These are phyloP conservation scores for Steatornis caripensis DNA, from an alignment of 2,113 vertebrate genomes.

Conservation along the genomic window DNA sequence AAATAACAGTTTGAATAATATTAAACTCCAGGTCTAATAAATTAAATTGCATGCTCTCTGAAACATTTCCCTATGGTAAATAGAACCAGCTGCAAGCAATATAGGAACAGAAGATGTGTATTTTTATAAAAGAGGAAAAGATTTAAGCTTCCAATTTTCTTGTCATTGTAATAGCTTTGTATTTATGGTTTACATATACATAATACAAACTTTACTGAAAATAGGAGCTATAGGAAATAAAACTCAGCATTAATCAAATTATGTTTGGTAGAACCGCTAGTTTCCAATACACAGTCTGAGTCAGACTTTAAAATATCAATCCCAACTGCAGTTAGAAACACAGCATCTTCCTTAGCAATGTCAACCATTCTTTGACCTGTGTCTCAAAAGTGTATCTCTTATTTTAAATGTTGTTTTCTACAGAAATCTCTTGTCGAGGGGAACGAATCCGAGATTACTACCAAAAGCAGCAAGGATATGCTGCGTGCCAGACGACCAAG, in stretches of 20 bases:
- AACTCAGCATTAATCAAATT: constrained; percentile 26
- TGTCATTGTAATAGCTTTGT: constrained; percentile 66
- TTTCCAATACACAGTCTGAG: neutral
- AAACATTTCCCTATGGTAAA: constrained; percentile 72
- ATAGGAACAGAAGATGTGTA: constrained; percentile 63
- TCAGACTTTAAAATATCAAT: neutral
- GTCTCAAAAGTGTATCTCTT: neutral
- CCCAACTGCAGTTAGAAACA: neutral
- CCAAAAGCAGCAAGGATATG: constrained; percentile 98
- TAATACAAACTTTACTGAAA: constrained; percentile 25
- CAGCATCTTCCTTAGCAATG: neutral
- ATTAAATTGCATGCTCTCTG: constrained; percentile 72
- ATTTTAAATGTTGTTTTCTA: neutral
- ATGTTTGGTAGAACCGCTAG: neutral
- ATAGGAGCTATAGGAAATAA: constrained; percentile 24
- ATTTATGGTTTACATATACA: constrained; percentile 60
- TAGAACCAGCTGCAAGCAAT: constrained; percentile 72
- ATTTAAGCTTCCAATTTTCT: constrained; percentile 78
- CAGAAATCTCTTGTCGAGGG: constrained; percentile 97
- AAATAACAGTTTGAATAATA: constrained; percentile 76
- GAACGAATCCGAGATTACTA: constrained; percentile 97
- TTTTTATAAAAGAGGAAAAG: constrained; percentile 67
- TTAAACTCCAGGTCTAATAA: constrained; percentile 73
- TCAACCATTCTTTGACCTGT: neutral
- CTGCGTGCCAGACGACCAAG: constrained; percentile 97